Evolutionary conservation across 2,888 invertebrate species (phyloP).

Genomic region (Cosmopolites sordidus): DNA sequence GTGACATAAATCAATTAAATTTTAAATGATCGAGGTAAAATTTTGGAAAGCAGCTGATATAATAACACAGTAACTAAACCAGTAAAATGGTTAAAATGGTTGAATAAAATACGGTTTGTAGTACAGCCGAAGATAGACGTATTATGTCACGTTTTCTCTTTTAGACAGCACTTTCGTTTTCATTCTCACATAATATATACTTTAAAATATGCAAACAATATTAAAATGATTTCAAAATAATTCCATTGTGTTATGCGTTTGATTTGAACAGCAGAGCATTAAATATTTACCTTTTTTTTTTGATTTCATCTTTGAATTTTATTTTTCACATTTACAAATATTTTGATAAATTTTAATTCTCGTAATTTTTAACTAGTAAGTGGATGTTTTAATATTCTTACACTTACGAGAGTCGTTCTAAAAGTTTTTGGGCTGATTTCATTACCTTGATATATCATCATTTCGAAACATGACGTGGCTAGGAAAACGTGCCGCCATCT

Average conservation of each 20-base stretch:
- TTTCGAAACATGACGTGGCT: too few relatives aligned
- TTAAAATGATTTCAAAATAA: conserved; percentile 24
- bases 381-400: too few relatives aligned
- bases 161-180: conserved; percentile 26
- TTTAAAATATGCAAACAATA: conserved; percentile 26
- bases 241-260: conserved; percentile 12
- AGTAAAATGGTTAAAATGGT: conserved; percentile 13
- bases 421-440: too few relatives aligned
- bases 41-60: conserved; percentile 12
- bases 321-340: too few relatives aligned
- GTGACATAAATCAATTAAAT: too few relatives aligned
- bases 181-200: conserved; percentile 23
- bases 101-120: conserved; percentile 10
- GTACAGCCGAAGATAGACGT: conserved; percentile 21
- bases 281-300: not conserved
- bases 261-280: not conserved
- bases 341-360: too few relatives aligned
- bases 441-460: too few relatives aligned
- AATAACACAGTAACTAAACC: conserved; percentile 9
- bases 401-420: too few relatives aligned
- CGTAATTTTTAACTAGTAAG: too few relatives aligned
- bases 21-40: not conserved
- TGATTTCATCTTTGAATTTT: too few relatives aligned
- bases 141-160: conserved; percentile 27
- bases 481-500: too few relatives aligned